Conservation (phyloP, 2,888 invertebrate genomes). For the Zelleria hepariella region DNA sequence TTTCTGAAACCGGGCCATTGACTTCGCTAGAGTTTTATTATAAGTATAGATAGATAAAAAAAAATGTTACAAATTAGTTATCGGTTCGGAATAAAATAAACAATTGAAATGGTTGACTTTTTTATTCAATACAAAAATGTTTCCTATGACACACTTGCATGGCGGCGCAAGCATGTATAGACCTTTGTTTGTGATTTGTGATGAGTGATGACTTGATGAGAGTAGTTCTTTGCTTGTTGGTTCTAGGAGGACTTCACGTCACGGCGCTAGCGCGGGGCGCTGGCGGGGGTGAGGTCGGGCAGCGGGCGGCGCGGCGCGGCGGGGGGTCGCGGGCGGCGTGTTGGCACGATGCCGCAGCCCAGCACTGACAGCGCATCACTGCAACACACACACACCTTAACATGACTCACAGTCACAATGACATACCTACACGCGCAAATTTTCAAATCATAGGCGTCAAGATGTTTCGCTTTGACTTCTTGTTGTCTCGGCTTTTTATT, state of each 20-base stretch:
- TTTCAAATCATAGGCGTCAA: no score
- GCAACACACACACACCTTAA: conserved; percentile 23
- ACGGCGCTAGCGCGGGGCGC: neutral
- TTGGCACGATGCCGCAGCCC: conserved; percentile 71
- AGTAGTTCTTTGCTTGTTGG: neutral
- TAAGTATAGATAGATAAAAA: no score
- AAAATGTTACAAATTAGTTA: no score
- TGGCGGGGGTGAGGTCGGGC: neutral
- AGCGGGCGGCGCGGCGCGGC: neutral
- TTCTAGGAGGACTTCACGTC: neutral
- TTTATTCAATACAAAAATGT: neutral
- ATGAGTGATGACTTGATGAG: neutral
- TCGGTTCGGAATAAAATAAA: neutral
- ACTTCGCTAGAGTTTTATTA: no score
- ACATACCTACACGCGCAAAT: neutral
- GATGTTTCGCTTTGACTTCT: no score
- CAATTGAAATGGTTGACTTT: neutral
- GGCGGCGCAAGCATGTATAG: neutral
- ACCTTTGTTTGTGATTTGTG: neutral
- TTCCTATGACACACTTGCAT: neutral
- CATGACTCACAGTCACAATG: neutral
- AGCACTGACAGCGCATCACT: conserved; percentile 60
- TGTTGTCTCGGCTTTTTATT: no score
- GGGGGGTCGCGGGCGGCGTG: conserved; percentile 43
- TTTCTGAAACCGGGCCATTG: no score